Evolutionary conservation across 2,113 vertebrate genomes (phyloP).

Genomic region (Meles meles): DNA sequence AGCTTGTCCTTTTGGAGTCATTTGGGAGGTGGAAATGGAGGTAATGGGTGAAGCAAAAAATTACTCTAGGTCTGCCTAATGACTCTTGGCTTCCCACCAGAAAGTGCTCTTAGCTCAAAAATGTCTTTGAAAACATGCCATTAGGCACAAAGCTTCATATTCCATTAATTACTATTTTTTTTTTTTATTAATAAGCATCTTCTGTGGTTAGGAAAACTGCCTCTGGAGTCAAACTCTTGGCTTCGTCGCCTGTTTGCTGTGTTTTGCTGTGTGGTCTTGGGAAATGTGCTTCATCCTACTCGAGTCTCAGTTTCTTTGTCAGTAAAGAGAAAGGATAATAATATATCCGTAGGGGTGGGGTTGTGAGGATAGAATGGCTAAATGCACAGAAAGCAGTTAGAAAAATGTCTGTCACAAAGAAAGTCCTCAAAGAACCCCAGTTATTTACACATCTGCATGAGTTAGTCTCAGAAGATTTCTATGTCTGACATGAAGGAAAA

Average conservation of each 20-base stretch:
- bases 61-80: neutral
- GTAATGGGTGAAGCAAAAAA: neutral
- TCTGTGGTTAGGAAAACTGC: neutral
- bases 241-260: neutral
- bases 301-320: neutral
- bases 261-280: neutral
- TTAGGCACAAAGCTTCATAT: constrained; percentile 13
- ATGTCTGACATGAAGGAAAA: neutral
- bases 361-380: neutral
- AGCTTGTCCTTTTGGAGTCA: constrained; percentile 36
- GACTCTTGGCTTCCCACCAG: constrained; percentile 6
- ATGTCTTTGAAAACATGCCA: constrained; percentile 39
- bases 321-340: neutral
- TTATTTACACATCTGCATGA: neutral
- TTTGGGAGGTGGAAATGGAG: neutral
- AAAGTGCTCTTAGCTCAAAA: constrained; percentile 25
- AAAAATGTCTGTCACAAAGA: neutral
- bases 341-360: neutral
- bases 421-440: neutral
- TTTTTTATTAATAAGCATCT: neutral
- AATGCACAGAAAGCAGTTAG: neutral
- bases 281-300: neutral
- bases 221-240: neutral
- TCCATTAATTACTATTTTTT: neutral
- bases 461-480: neutral